phyloP scores from a whole-genome alignment of 2,888 invertebrate genomes.

The Zonitis immaculata region DNA sequence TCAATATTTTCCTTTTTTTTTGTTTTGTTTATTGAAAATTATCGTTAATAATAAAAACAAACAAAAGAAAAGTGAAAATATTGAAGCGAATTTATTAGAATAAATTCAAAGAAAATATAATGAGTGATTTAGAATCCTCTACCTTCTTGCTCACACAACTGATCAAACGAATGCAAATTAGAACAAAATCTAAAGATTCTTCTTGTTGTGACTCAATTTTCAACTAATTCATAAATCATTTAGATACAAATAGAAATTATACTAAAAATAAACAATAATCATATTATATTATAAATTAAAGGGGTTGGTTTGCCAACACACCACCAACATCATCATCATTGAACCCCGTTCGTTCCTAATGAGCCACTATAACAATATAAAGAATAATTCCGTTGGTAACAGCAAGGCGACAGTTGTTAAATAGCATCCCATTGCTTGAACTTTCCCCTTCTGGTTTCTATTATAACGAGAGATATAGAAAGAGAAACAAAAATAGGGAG shows the following conservation, averaged over 20 bases:
- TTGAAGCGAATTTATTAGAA: neutral
- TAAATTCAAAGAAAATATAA: conserved; percentile 4
- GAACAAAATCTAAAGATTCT: conserved; percentile 15
- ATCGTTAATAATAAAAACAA: neutral
- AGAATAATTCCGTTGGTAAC: conserved; percentile 35
- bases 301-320: neutral
- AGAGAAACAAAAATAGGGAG: no score
- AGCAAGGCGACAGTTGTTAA: conserved; percentile 39
- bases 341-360: conserved; percentile 23
- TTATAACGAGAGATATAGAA: neutral
- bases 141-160: conserved; percentile 14
- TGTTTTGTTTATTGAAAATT: neutral
- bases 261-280: conserved; percentile 8
- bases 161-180: conserved; percentile 14
- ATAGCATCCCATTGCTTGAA: conserved; percentile 41
- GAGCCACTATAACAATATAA: conserved; percentile 29
- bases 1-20: no score
- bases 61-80: neutral
- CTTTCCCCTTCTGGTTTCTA: conserved; percentile 28
- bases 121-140: conserved; percentile 15
- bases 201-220: no score
- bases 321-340: neutral
- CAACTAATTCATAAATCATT: no score
- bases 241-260: neutral
- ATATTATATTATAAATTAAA: conserved; percentile 8